Evolutionary conservation across 30 jellyfish, hydroid and myxozoan genomes (phyloP).

Genomic region (Pelagia noctiluca): DNA sequence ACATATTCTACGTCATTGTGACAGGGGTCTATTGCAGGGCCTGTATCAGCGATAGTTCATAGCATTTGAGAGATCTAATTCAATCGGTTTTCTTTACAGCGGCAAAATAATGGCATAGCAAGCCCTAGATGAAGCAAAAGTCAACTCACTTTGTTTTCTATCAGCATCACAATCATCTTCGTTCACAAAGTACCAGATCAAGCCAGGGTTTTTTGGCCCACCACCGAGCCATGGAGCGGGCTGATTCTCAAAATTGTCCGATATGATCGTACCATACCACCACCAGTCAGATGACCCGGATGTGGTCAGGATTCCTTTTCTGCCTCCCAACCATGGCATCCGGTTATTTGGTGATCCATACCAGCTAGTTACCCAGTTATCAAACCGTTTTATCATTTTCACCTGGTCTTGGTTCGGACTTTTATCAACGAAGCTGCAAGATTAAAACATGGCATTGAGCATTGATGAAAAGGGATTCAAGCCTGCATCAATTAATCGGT

Average conservation of each 20-base stretch:
- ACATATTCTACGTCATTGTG: too few relatives aligned
- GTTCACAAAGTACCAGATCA: constrained; percentile 83
- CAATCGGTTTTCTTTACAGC: too few relatives aligned
- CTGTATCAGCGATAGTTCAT: too few relatives aligned
- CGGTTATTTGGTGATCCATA: constrained; percentile 61
- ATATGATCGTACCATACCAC: constrained; percentile 77
- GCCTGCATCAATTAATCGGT: too few relatives aligned
- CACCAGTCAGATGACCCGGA: constrained; percentile 61
- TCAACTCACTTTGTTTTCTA: constrained; percentile 64
- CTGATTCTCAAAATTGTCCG: constrained; percentile 56
- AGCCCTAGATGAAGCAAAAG: too few relatives aligned
- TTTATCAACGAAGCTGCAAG: constrained; percentile 24
- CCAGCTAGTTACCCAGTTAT: constrained; percentile 76
- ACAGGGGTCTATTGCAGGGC: too few relatives aligned
- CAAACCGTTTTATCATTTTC: constrained; percentile 63
- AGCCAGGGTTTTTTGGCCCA: constrained; percentile 66
- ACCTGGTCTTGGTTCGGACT: constrained; percentile 51
- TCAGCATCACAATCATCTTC: constrained; percentile 84
- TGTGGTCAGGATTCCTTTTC: constrained; percentile 86
- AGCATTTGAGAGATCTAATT: too few relatives aligned
- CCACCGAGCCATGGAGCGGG: constrained; percentile 81
- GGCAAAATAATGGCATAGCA: too few relatives aligned
- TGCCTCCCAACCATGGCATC: constrained; percentile 84
- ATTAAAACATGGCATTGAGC: too few relatives aligned
- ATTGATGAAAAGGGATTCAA: too few relatives aligned